Conservation (phyloP, 2,797 vertebrate species). For the Sitta carolinensis region DNA sequence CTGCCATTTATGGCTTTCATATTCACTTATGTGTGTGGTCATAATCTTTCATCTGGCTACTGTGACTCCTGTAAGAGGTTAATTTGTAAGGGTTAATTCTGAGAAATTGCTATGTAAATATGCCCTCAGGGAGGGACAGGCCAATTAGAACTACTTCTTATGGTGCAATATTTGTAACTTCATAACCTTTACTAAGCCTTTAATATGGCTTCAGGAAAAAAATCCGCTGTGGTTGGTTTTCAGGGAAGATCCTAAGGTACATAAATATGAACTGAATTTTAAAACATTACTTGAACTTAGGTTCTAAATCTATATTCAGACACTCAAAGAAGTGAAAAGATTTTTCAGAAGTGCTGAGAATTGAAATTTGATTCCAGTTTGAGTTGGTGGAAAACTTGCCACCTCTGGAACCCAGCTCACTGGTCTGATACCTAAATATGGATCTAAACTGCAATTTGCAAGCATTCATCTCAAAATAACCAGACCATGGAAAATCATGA, state of each 20-base stretch:
- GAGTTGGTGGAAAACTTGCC: neutral
- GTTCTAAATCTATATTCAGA: neutral
- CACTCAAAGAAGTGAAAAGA: neutral
- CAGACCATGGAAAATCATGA: neutral
- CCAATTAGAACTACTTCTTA: neutral
- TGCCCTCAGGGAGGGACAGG: neutral
- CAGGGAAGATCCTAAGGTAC: neutral
- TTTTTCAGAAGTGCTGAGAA: neutral
- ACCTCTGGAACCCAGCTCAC: neutral
- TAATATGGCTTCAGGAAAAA: neutral
- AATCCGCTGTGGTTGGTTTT: neutral
- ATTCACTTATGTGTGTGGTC: conserved; percentile 18
- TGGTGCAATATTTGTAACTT: conserved; percentile 22
- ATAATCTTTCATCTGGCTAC: conserved; percentile 31
- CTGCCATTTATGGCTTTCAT: neutral
- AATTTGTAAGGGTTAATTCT: conserved; percentile 51
- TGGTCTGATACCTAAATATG: neutral
- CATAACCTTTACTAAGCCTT: conserved; percentile 23
- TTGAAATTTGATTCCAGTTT: neutral
- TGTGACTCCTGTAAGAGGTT: conserved; percentile 9
- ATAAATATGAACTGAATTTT: conserved; percentile 25
- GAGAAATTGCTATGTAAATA: conserved; percentile 6
- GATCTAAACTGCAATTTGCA: neutral
- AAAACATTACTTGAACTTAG: neutral
- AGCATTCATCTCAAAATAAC: neutral